Percentiles rank a stretch among this genome's conserved stretches.
Evolutionary conservation across 2,888 invertebrate genomes (phyloP).

Genomic region (Phengaris alcon): DNA sequence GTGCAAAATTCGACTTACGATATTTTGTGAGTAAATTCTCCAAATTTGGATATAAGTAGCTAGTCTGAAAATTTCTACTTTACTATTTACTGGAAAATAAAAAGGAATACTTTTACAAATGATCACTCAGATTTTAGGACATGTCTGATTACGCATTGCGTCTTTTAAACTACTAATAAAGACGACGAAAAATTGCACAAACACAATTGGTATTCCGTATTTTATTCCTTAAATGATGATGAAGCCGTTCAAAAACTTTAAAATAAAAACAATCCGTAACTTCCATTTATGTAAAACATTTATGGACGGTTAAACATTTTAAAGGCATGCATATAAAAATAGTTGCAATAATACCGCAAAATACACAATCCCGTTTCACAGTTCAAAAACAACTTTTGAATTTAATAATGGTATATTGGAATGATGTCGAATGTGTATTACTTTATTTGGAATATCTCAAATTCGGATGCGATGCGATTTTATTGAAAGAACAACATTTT

Average conservation of each 20-base stretch:
- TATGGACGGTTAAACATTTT: background rate
- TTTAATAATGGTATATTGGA: constrained; percentile 5
- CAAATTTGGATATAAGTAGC: too few relatives aligned
- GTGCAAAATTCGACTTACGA: too few relatives aligned
- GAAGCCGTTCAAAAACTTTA: background rate
- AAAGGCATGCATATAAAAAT: background rate
- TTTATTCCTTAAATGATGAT: background rate
- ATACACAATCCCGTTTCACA: background rate
- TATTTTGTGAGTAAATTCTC: too few relatives aligned
- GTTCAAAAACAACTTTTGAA: background rate
- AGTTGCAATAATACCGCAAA: background rate
- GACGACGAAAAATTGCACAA: too few relatives aligned
- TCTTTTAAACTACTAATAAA: too few relatives aligned
- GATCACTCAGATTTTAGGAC: too few relatives aligned
- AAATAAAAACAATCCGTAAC: background rate
- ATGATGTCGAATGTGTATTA: background rate
- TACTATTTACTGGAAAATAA: too few relatives aligned
- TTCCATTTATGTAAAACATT: background rate
- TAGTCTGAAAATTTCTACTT: too few relatives aligned
- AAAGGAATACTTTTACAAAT: too few relatives aligned
- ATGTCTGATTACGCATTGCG: too few relatives aligned
- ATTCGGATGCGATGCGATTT: background rate
- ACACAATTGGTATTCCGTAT: too few relatives aligned
- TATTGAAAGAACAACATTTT: constrained; percentile 2
- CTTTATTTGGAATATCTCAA: background rate